phyloP scores from a whole-genome alignment of 1,140 invertebrate genomes.

The Ceratosolen solmsi region DNA sequence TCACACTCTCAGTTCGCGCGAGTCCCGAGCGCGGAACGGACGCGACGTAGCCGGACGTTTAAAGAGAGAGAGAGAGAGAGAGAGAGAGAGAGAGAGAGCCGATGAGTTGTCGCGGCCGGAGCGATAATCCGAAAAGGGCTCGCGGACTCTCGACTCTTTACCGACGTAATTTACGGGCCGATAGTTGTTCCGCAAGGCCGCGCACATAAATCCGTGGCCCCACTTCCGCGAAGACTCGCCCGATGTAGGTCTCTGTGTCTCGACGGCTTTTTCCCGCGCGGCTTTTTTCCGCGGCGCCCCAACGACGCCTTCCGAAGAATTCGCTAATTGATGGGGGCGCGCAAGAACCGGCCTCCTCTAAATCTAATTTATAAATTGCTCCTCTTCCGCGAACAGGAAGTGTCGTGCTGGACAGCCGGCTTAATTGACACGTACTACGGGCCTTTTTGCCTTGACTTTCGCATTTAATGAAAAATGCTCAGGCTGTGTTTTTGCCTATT shows the following conservation, averaged over 20 bases:
- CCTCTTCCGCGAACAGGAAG: constrained; percentile 17
- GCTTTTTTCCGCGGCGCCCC: constrained; percentile 8
- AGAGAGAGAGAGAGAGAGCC: not conserved
- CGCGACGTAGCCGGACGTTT: no score
- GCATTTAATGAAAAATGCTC: not conserved
- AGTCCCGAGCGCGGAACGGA: not conserved
- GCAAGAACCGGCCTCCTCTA: not conserved
- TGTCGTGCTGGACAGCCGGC: not conserved
- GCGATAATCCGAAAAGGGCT: constrained; percentile 66
- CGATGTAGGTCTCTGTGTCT: constrained; percentile 65
- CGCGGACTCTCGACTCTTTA: constrained; percentile 58
- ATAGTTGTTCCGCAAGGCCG: constrained; percentile 60
- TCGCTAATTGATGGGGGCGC: constrained; percentile 39
- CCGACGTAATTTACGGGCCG: constrained; percentile 68
- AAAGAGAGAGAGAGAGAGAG: no score
- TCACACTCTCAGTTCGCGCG: no score
- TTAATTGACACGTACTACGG: constrained; percentile 36
- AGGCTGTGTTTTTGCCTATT: not conserved
- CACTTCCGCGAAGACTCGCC: constrained; percentile 65
- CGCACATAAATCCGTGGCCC: constrained; percentile 70
- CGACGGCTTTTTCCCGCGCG: constrained; percentile 29
- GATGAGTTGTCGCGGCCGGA: not conserved
- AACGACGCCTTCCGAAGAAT: constrained; percentile 39
- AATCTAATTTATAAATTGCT: constrained; percentile 50
- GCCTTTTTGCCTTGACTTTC: not conserved